phyloP scores from a whole-genome alignment of 2,888 invertebrate genomes.

The Bimastos eiseni region DNA sequence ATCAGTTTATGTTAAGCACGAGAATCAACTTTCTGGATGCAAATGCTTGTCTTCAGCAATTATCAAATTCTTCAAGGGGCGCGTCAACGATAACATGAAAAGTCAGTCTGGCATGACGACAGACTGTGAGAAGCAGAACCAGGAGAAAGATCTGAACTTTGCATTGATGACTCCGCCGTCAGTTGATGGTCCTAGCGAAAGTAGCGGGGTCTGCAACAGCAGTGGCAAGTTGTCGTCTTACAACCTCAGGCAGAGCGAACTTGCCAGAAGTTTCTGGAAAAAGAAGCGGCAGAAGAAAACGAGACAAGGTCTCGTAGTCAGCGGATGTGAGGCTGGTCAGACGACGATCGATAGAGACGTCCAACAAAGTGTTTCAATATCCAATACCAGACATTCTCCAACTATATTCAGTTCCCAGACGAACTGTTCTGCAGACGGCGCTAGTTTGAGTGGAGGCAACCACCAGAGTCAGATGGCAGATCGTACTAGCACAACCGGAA shows the following conservation, averaged over 20 bases:
- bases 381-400: neutral
- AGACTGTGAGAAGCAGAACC: neutral
- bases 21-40: neutral
- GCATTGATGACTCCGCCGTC: neutral
- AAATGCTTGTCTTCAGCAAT: neutral
- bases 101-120: neutral
- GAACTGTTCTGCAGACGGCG: neutral
- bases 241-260: neutral
- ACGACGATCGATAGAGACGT: neutral
- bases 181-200: neutral
- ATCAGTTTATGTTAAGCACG: neutral
- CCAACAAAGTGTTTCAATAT: neutral
- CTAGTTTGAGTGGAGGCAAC: no score
- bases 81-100: neutral
- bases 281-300: neutral
- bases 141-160: neutral
- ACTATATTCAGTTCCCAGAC: neutral
- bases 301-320: neutral
- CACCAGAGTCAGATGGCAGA: neutral
- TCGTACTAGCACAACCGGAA: neutral
- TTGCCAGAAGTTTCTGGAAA: neutral
- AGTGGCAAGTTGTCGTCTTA: no score
- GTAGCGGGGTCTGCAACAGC: neutral
- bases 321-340: neutral
- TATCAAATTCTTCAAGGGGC: neutral